Evolutionary conservation across 2,888 invertebrate species (phyloP), one percentile per base, ranked within the genome.

Genomic region (Drosophila borealis): DNA sequence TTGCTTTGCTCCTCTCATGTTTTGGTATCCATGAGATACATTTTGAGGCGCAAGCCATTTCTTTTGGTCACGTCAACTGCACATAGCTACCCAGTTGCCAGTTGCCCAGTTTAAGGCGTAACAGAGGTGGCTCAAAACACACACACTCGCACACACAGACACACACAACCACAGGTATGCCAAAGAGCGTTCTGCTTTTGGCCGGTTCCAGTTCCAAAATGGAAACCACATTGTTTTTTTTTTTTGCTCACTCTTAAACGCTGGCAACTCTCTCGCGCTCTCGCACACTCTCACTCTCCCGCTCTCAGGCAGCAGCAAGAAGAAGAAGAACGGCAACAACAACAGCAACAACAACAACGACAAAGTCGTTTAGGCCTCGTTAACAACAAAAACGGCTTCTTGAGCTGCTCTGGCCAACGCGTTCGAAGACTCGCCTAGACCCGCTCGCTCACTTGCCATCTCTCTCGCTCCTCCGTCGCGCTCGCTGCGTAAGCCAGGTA

Each of bases 401-500:
- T 78, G 75, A 54, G 68, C 80, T 68, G 71, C 77, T 84, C 74
- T 80, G 70, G 69, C 57, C 48, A 74, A 72, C 59, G 60, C 61
- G 51, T 59, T 72, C 42, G 54, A 60, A 49, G 66, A 53, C 72
- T 73, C 62, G 41, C 64, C 73, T 17, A 70, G 69, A 62, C 29
- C 8, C 64, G 64, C 62, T 59, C 14, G 48, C 67, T 45, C 51
- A 61, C 46, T 48, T 42, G 66, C 74, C 65, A 48, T 74, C 79
- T 78, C 80, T 0, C 50, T 70, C 53, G n/a, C 51, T 19, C 50
- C 37, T 71, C 76, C 79, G 76, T 84, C 87, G 80, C 82, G 78
- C 82, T 88, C 85, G 78, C 77, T 90, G 91, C 91, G 91, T 91
- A 91, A 91, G 86, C 71, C 91, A 89, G 91, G 91, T 91, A 91